Evolutionary conservation across 2,797 vertebrate genomes (phyloP), one percentile per base, ranked within the genome.

Genomic region (Spinus olivaceus): DNA sequence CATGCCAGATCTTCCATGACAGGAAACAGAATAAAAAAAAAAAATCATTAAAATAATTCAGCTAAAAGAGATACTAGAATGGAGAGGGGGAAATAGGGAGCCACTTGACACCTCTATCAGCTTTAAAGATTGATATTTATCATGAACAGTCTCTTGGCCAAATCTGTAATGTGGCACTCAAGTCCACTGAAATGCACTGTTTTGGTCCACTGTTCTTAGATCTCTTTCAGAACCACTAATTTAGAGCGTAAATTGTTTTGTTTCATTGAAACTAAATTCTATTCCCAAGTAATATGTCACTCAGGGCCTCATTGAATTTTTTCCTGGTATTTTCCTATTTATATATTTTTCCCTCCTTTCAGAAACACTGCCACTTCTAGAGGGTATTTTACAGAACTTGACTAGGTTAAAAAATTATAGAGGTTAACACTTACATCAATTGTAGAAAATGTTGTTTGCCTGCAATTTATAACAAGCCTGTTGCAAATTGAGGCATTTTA

Each of bases 231-330:
- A 90, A 53, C 4, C 8, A 53, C 28, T 64, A 57, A 74, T 60
- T 86, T 51, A 65, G 27, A 84, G 8, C 14, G 82, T 54, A 81
- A 78, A 47, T 53, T 51, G 59, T 67, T 70, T 66, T 44, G 18
- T 47, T 57, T 86, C 42, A 50, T 28, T 61, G 47, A 32, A 50
- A 59, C 1, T 76, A 35, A 79, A 86, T 56, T 9, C n/a, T 59
- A 7, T 35, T 1, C 2, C 14, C 22, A 66, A 46, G 12, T 51
- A 33, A 33, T 16, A 63, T n/a, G 19, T 49, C 76, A 51, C 20
- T 67, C 27, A 49, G 30, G 27, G 46, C 5, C 6, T 20, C 22
- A 39, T 5, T 56, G 2, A 5, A 0, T 4, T 50, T 47, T 39
- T 46, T 12, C 5, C 24, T 37, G 9, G 3, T 1, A 35, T 81